These are phyloP conservation scores for Alligator mississippiensis DNA, from an alignment of 2,113 vertebrate species.

Conservation along the genomic window DNA sequence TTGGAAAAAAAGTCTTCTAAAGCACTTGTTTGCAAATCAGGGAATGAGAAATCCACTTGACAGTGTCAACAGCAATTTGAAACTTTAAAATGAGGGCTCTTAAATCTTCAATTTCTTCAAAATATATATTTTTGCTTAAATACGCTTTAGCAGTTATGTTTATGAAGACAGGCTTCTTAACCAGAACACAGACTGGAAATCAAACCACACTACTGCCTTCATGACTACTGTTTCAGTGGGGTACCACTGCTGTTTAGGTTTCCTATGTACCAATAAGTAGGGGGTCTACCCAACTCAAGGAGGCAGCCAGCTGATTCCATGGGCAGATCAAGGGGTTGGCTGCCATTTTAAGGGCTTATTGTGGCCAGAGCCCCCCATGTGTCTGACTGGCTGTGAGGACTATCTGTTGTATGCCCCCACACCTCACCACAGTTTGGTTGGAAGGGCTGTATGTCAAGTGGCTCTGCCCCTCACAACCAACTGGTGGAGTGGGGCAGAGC, in stretches of 20 bases:
- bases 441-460: no score
- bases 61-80: background rate
- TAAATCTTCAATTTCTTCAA: background rate
- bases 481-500: no score
- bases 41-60: background rate
- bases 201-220: background rate
- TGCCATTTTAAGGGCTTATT: no score
- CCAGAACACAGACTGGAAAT: background rate
- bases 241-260: background rate
- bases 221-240: background rate
- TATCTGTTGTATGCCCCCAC: no score
- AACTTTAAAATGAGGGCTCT: background rate
- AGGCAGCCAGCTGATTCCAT: no score
- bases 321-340: no score
- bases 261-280: background rate
- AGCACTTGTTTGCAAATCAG: background rate
- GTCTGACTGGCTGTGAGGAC: no score
- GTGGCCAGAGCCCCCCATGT: no score
- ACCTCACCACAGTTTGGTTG: no score
- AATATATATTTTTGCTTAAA: background rate
- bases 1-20: background rate
- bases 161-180: background rate
- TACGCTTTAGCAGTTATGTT: background rate
- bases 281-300: no score
- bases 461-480: no score